Base-by-base conservation (phyloP, 2,888 invertebrate genomes). In the Anorthoa munda region DNA sequence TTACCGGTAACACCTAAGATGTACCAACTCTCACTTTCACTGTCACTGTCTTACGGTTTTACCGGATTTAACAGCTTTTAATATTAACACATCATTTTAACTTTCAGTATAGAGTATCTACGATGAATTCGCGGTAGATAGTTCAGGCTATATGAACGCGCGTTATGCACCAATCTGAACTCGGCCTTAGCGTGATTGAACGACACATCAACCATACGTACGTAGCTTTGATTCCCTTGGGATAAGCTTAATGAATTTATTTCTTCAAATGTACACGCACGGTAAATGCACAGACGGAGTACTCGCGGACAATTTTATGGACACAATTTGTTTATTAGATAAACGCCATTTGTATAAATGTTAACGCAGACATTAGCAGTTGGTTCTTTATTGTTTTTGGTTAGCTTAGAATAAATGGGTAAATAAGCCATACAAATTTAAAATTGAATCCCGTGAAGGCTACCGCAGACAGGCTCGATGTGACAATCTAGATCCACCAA, bases 251-350 rank as follows among this genome's bases (percentile, higher is more conserved):
- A 70, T 48, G 26, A 66, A 81, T 77, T 74, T 72, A 74, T 75
- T 72, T 63, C 56, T 46, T 60, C 11, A 72, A 61, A 72, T 59
- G 46, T 61, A 63, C 71, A 74, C 31, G 46, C 60, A 66, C 50
- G 2, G 26, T n/a, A 65, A 77, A 72, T 72, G 55, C 63, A 67
- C 31, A 55, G 67, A 26, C 82, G 64, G 18, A 53, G 79, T 53
- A 65, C 65, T 63, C 53, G 48, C 21, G 7, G 46, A 72, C 39
- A 64, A 66, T 56, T 85, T 83, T 80, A 85, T 70, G 23, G 64
- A 13, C 4, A n/a, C 61, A 53, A 84, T 84, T 80, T 75, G 64
- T 84, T 80, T 79, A 31, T 26, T 59, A 85, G 86, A 85, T 83
- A 80, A 73, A 72, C 2, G 2, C 12, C 31, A 60, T 81, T 66